phyloP scores from a whole-genome alignment of 2,113 vertebrate species.

The Strix uralensis region DNA sequence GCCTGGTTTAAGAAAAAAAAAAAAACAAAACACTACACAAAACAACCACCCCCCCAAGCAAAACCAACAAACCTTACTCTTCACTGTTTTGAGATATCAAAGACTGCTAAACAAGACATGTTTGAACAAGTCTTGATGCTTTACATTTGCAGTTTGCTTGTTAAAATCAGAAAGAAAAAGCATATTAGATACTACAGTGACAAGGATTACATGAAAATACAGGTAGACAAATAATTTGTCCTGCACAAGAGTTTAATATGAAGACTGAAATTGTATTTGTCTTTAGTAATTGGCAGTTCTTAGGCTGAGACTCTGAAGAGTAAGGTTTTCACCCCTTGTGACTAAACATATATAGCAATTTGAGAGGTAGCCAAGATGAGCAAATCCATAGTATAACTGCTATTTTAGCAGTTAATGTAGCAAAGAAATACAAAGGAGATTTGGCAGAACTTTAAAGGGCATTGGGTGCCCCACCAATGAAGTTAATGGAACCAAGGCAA shows the following conservation, averaged over 20 bases:
- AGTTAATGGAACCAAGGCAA: neutral
- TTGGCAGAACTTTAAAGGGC: neutral
- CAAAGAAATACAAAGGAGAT: neutral
- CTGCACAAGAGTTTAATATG: neutral
- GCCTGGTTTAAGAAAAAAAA: neutral
- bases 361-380: neutral
- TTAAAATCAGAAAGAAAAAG: neutral
- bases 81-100: neutral
- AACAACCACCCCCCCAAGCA: neutral
- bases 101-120: neutral
- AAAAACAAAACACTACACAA: neutral
- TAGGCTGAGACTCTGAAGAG: neutral
- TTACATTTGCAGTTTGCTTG: neutral
- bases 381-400: neutral
- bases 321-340: neutral
- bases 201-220: neutral
- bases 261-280: neutral
- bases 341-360: neutral
- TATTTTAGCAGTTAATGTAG: neutral
- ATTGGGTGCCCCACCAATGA: neutral
- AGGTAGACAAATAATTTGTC: neutral
- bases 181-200: neutral
- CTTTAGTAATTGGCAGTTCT: neutral
- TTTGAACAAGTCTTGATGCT: neutral
- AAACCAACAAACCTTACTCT: neutral